Conservation (phyloP, 2,113 vertebrate genomes). For the Engraulis encrasicolus region DNA sequence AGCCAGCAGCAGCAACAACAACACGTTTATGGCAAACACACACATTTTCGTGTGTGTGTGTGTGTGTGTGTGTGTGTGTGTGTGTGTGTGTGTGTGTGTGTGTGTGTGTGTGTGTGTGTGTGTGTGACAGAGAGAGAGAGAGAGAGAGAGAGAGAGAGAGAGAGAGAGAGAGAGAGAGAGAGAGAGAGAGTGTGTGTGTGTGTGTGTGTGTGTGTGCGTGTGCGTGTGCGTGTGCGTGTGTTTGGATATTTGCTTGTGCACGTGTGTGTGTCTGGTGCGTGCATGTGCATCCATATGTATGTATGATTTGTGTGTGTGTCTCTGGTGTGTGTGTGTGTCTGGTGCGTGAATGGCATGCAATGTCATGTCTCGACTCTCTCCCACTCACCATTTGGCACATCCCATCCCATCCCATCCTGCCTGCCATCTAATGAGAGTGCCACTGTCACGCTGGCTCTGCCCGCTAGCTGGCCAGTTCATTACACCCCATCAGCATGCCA, state of each 20-base stretch:
- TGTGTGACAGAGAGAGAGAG: no score
- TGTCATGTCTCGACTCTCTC: not conserved
- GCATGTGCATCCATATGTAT: not conserved
- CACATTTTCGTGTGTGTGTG: not conserved
- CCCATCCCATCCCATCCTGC: slow-evolving; percentile 53
- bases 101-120: slow-evolving; percentile 9
- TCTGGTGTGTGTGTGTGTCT: not conserved
- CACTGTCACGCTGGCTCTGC: slow-evolving; percentile 67
- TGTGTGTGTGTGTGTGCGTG: not conserved
- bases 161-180: no score
- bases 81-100: not conserved
- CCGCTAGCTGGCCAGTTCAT: slow-evolving; percentile 59
- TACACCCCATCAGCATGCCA: slow-evolving; percentile 60
- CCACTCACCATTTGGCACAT: not conserved
- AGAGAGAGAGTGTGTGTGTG: not conserved
- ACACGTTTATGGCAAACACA: not conserved
- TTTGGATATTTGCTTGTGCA: not conserved
- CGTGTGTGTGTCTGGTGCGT: not conserved
- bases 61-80: slow-evolving; percentile 22
- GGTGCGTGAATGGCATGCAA: not conserved
- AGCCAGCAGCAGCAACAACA: slow-evolving; percentile 50
- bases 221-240: not conserved
- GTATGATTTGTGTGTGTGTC: not conserved
- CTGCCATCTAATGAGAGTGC: slow-evolving; percentile 69
- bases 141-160: no score